These are phyloP conservation scores for Eristalis intricaria DNA, from an alignment of 2,888 invertebrate species.

Conservation along the genomic window DNA sequence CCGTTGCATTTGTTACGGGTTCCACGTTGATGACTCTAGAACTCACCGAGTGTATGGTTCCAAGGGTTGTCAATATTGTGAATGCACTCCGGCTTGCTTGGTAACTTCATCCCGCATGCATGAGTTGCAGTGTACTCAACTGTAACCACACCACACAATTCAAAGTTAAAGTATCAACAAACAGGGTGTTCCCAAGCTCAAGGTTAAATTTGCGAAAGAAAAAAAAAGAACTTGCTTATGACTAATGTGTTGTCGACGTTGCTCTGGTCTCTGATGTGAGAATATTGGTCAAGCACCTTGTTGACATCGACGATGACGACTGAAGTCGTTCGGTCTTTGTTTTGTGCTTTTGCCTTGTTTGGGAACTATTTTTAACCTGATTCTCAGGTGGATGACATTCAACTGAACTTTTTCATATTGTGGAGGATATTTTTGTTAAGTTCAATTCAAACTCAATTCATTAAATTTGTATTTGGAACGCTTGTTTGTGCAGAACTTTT, in stretches of 20 bases:
- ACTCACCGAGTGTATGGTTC: slow-evolving; percentile 40
- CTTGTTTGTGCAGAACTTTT: not conserved
- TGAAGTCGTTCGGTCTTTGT: slow-evolving; percentile 2
- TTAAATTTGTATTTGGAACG: not conserved
- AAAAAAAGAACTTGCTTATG: slow-evolving; percentile 51
- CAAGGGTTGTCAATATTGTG: slow-evolving; percentile 61
- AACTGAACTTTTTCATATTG: slow-evolving; percentile 9
- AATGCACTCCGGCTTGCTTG: slow-evolving; percentile 49
- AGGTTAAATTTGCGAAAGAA: slow-evolving; percentile 65
- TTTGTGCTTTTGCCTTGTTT: not conserved
- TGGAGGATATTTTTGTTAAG: not conserved
- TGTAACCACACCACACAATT: slow-evolving; percentile 40
- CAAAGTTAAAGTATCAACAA: slow-evolving; percentile 39
- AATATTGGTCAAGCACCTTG: slow-evolving; percentile 70
- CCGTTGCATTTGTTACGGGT: slow-evolving; percentile 30
- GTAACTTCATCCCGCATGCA: slow-evolving; percentile 67
- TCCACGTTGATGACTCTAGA: slow-evolving; percentile 38
- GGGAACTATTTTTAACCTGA: not conserved
- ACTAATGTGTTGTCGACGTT: slow-evolving; percentile 5
- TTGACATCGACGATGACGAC: slow-evolving; percentile 41
- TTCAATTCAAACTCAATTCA: not conserved
- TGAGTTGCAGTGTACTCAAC: slow-evolving; percentile 57
- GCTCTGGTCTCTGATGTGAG: slow-evolving; percentile 22
- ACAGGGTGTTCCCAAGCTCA: slow-evolving; percentile 61
- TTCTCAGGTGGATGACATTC: slow-evolving; percentile 28